Conservation (phyloP, 2,113 vertebrate species). For the Sciurus niger region DNA sequence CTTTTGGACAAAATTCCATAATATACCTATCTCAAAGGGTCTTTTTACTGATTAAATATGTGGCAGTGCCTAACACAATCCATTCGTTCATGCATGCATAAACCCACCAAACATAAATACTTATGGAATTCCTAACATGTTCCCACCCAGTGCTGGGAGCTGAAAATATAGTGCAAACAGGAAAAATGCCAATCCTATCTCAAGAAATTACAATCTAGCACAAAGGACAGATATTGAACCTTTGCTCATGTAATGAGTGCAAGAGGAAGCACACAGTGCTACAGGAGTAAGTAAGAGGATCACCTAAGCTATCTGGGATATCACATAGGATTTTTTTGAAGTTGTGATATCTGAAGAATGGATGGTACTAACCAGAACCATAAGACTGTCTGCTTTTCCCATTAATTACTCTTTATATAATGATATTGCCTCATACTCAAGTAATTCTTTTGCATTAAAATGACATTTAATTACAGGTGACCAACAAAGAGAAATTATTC, state of each 20-base stretch:
- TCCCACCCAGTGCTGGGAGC: background rate
- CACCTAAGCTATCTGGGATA: background rate
- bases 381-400: background rate
- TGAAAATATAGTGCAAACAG: background rate
- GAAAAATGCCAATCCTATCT: background rate
- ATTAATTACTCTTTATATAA: background rate
- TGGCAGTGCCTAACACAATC: background rate
- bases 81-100: rapidly evolving
- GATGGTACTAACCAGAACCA: background rate
- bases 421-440: background rate
- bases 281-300: no score
- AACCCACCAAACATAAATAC: background rate
- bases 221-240: background rate
- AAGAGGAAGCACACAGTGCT: background rate
- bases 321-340: background rate
- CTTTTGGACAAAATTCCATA: background rate
- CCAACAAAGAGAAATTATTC: background rate
- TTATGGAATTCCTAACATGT: background rate
- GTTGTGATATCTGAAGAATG: background rate
- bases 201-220: background rate
- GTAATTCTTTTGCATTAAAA: constrained; percentile 37
- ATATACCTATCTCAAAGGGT: background rate
- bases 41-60: background rate
- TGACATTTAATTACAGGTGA: background rate
- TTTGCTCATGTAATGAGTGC: background rate